Evolutionary conservation across 2,113 vertebrate genomes (phyloP).

Genomic region (Urocitellus parryii): DNA sequence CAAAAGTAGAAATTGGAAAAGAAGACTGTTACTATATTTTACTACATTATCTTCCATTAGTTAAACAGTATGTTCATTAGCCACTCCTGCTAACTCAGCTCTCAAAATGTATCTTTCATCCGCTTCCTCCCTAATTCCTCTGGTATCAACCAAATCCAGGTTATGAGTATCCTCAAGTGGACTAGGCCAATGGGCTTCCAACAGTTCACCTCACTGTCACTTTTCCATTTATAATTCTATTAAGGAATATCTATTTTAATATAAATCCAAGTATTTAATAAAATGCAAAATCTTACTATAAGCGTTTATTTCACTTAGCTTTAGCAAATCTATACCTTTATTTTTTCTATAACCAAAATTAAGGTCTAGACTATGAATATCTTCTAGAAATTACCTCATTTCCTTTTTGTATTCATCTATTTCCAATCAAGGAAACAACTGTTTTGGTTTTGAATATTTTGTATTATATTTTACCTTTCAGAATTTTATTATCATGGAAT

Average conservation of each 20-base stretch:
- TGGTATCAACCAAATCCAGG: not conserved
- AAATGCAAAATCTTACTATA: not conserved
- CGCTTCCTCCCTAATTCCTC: not conserved
- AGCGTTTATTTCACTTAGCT: no score
- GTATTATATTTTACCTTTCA: no score
- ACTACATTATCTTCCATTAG: not conserved
- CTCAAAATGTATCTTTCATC: not conserved
- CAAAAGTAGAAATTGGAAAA: not conserved
- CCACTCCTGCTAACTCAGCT: not conserved
- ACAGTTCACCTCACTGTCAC: not conserved
- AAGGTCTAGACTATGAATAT: no score
- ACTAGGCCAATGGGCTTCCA: not conserved
- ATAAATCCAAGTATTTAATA: not conserved
- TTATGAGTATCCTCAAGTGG: not conserved
- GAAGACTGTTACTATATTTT: no score
- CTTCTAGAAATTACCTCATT: not conserved
- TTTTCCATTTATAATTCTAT: not conserved
- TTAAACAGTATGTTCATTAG: not conserved
- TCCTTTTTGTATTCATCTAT: not conserved
- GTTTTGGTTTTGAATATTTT: not conserved
- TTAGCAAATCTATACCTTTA: no score
- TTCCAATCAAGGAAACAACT: not conserved
- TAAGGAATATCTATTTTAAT: not conserved
- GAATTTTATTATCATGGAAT: not conserved
- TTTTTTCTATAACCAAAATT: no score